These are phyloP conservation scores for Pycnonotus jocosus DNA, from an alignment of 2,113 vertebrate genomes.

Conservation along the genomic window DNA sequence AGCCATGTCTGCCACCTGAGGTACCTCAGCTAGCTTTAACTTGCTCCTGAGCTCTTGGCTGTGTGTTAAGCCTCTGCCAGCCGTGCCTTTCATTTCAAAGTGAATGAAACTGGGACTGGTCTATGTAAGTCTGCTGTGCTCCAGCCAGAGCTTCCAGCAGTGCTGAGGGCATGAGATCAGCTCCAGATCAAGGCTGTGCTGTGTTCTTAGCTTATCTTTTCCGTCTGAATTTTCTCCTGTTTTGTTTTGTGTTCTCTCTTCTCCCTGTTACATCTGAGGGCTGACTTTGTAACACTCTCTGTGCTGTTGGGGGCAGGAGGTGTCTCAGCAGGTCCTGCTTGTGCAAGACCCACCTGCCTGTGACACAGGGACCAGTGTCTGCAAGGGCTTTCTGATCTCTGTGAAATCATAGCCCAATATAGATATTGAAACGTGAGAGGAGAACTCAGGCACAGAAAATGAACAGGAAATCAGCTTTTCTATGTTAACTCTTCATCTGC, in stretches of 20 bases:
- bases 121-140: not conserved
- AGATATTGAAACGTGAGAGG: not conserved
- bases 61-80: not conserved
- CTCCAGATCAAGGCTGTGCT: not conserved
- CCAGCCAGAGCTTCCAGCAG: not conserved
- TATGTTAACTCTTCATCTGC: not conserved
- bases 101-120: not conserved
- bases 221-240: not conserved
- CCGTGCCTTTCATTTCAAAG: not conserved
- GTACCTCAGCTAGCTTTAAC: not conserved
- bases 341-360: not conserved
- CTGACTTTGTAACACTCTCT: not conserved
- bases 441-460: not conserved
- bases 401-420: not conserved
- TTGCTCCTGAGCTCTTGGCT: not conserved
- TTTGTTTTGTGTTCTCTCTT: not conserved
- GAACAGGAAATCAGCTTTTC: not conserved
- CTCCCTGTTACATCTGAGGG: not conserved
- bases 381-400: not conserved
- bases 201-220: not conserved
- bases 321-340: not conserved
- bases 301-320: not conserved
- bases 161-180: not conserved
- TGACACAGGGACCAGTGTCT: rapidly evolving
- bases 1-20: not conserved